Percentiles rank a stretch among this genome's conserved stretches.
Conservation (phyloP, 2,113 vertebrate genomes). For the Dipodomys merriami region DNA sequence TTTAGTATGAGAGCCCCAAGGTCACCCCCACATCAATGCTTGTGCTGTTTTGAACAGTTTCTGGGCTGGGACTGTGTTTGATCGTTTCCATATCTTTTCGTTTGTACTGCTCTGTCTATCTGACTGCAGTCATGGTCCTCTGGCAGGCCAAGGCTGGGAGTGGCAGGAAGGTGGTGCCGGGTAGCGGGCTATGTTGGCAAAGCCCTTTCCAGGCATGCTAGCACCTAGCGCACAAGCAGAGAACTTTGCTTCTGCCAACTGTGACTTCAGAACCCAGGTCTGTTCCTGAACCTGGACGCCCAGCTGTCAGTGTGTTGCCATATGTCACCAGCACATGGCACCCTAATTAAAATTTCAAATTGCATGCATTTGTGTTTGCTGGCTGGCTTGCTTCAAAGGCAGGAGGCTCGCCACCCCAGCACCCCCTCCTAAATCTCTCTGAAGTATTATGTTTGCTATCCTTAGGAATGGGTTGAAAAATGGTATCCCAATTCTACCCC, state of each 20-base stretch:
- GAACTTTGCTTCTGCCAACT: constrained; percentile 89
- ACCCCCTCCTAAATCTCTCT: neutral
- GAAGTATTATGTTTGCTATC: constrained; percentile 57
- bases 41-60: neutral
- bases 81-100: neutral
- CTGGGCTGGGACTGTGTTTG: constrained; percentile 29
- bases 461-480: constrained; percentile 42
- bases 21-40: constrained; percentile 51
- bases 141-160: constrained; percentile 73
- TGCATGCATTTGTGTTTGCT: constrained; percentile 83
- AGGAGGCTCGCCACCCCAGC: constrained; percentile 69
- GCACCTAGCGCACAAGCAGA: constrained; percentile 86
- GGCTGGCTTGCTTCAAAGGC: constrained; percentile 78
- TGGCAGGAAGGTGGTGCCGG: constrained; percentile 79
- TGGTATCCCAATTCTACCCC: neutral
- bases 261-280: constrained; percentile 91
- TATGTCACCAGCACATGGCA: constrained; percentile 91
- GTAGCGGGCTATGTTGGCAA: constrained; percentile 83
- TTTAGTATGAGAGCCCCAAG: neutral
- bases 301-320: constrained; percentile 89
- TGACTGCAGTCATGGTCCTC: constrained; percentile 27
- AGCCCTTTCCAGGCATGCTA: constrained; percentile 85
- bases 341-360: constrained; percentile 91
- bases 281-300: constrained; percentile 88
- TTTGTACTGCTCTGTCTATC: constrained; percentile 32